phyloP scores from a whole-genome alignment of 2,113 vertebrate genomes.

The Sapajus apella region DNA sequence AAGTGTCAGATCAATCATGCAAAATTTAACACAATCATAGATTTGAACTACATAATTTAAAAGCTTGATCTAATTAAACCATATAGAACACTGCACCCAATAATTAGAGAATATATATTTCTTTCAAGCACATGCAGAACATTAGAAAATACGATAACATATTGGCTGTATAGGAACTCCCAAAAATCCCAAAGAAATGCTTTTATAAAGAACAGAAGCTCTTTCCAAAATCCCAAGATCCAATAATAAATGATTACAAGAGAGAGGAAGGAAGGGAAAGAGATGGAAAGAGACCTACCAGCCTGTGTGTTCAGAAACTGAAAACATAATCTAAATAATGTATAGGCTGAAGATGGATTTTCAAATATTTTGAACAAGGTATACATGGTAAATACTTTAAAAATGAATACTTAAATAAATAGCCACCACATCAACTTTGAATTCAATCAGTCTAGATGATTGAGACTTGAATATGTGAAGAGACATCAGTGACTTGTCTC shows the following conservation, averaged over 20 bases:
- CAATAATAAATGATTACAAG: neutral
- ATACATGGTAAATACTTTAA: neutral
- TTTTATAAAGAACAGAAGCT: neutral
- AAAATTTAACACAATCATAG: conserved; percentile 39
- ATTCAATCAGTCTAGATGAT: neutral
- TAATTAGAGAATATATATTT: conserved; percentile 14
- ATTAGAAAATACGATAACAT: conserved; percentile 17
- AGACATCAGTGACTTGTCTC: neutral
- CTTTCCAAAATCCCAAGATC: neutral
- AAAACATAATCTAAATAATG: neutral
- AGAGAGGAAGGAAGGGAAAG: neutral
- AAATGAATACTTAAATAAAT: neutral
- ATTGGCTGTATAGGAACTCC: neutral
- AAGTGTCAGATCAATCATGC: conserved; percentile 36
- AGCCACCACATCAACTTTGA: neutral
- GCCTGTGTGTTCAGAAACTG: neutral
- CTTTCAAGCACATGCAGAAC: neutral
- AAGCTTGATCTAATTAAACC: conserved; percentile 36
- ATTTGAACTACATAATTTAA: conserved; percentile 47
- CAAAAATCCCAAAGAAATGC: neutral
- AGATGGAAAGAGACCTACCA: neutral
- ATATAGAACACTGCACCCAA: neutral
- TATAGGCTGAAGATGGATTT: neutral
- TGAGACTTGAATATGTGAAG: neutral
- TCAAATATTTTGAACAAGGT: neutral